Base-by-base conservation (phyloP, 2,113 vertebrate genomes). In the Scomber colias region DNA sequence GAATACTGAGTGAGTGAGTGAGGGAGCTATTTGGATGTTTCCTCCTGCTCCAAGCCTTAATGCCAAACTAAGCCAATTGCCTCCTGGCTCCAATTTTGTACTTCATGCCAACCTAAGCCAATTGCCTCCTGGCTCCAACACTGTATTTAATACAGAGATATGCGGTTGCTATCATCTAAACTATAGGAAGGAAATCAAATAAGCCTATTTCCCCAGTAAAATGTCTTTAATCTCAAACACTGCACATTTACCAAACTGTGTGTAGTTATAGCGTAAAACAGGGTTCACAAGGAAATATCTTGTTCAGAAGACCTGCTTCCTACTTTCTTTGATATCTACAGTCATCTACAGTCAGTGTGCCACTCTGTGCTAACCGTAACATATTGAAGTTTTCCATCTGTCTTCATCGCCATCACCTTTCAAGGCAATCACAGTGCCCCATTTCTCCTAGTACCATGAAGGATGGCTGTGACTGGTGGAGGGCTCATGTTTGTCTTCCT, bases 401-500 rank as follows among this genome's bases (percentile, higher is more conserved):
- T 92, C 83, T 91, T 86, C 82, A 87, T 91, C 12, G 7, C 72
- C 64, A 54, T 19, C 65, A 64, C 57, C 76, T 82, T 81, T 60
- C 68, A 14, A 79, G 45, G 78, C 77, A 79, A 54, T 78, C 72
- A 61, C 66, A 55, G 19, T 62, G 60, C 31, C 66, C 12, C 50
- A 48, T 69, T 17, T 77, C 35, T 1, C 63, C 67, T 55, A 69
- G 48, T 79, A 81, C 69, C 61, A 65, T 86, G 75, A 90, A 75
- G 53, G 70, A 90, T 78, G 69, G 44, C 81, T 31, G 55, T 48
- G 79, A 70, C 75, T 64, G 51, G 27, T 63, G 51, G 21, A 63
- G n/a, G 56, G 27, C 53, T 63, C 11, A 0, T 79, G 72, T 90
- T 89, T 82, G 72, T 76, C 27, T 86, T 82, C 27, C 66, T 75